Base-by-base conservation (phyloP, 2,113 vertebrate genomes). In the Carlito syrichta region DNA sequence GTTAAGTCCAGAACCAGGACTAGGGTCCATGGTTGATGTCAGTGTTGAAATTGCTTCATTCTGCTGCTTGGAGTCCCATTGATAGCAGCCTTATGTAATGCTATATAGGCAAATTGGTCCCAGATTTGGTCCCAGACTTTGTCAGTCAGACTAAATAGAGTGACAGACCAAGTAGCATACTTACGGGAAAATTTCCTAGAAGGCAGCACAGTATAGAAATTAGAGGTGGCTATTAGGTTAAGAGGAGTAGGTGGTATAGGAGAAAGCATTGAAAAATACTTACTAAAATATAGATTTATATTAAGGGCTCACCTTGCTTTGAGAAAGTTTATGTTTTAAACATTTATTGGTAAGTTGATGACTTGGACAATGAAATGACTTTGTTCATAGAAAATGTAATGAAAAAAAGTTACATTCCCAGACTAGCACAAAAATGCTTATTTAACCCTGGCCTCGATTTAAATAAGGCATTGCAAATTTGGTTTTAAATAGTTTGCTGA, bases 221-320 rank as follows among this genome's bases (percentile, higher is more conserved):
- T 20, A 86, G 27, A 87, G 14, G 19, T 77, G 27, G 38, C 54
- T 54, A 76, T 60, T 73, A 17, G 11, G 30, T 2, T 48, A 45
- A 14, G 16, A 84, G 12, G 7, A 2, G 6, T 12, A 1, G 23
- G 3, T 2, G 12, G 3, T 16, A 22, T 52, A 25, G 19, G 8
- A 85, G 45, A 40, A 86, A 89, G 9, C 4, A 3, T 43, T 79
- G 10, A n/a, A n/a, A 90, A 45, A 13, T 54, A 40, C 6, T 19
- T 25, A 56, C 16, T 68, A n/a, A 87, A 83, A 84, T 56, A 3
- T 25, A 35, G 14, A 45, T 63, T 87, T 38, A 58, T 45, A 17
- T 16, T 35, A 56, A 95, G 20, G 56, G 25, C 56, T 35, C 32
- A 73, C 12, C 1, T 30, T 82, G 11, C n/a, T 79, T 56, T 81